phyloP scores from a whole-genome alignment of 2,888 invertebrate genomes.

The Eristalis arbustorum region DNA sequence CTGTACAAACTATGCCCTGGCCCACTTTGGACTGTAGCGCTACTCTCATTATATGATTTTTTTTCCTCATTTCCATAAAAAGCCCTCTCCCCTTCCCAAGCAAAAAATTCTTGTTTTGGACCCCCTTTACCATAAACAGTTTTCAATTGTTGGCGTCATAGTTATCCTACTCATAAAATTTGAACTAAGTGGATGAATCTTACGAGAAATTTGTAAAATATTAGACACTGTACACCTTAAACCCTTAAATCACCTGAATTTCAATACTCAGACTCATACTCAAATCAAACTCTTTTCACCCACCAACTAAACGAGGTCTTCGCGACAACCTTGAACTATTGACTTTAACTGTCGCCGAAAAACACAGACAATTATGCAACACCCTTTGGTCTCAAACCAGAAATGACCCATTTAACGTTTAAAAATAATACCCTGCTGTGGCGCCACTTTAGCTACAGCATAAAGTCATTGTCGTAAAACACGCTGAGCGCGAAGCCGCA shows the following conservation, averaged over 20 bases:
- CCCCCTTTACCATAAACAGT: too few relatives aligned
- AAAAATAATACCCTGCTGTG: not conserved
- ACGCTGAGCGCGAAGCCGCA: conserved; percentile 42
- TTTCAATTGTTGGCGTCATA: too few relatives aligned
- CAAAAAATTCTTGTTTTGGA: too few relatives aligned
- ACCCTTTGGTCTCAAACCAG: not conserved
- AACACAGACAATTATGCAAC: not conserved
- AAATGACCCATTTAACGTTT: not conserved
- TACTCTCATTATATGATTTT: too few relatives aligned
- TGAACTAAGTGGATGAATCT: too few relatives aligned
- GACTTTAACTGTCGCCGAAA: not conserved
- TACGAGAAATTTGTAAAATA: too few relatives aligned
- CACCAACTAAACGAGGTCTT: not conserved
- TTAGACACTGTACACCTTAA: not conserved
- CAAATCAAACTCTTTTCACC: not conserved
- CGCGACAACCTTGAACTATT: not conserved
- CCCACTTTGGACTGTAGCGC: too few relatives aligned
- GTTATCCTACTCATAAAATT: too few relatives aligned
- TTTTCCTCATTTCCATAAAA: too few relatives aligned
- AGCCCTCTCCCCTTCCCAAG: too few relatives aligned
- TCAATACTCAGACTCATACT: not conserved
- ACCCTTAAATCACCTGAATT: not conserved
- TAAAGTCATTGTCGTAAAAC: conserved; percentile 29
- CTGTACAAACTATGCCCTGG: too few relatives aligned
- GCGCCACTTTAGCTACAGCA: conserved; percentile 44